Evolutionary conservation across 2,797 vertebrate species (phyloP), one percentile per base, ranked within the genome.

Genomic region (Halcyon badia): DNA sequence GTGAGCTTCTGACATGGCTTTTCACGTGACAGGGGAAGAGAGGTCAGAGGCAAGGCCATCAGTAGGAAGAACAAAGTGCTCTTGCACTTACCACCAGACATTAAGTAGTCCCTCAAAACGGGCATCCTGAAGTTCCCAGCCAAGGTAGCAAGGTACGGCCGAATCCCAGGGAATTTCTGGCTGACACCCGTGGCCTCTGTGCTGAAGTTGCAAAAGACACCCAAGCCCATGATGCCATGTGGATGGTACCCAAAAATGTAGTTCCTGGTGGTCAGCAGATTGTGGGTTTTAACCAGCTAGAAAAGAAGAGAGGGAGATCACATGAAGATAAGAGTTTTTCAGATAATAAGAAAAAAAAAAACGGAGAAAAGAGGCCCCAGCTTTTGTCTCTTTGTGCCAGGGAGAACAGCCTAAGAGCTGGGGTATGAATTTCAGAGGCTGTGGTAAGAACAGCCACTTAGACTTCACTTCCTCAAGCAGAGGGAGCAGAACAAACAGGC

Each of bases 241-340:
- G 99, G 99, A 70, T 99, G 99, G 98, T 99, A 99, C 19, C 99
- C 99, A 42, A 99, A 99, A 83, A 99, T 99, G 95, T 99, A 99
- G 98, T 99, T 99, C 93, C 99, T 98, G 95, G 97, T 99, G 87
- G 99, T 99, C 87, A 99, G 97, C 92, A 99, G 97, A 87, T 99
- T 98, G 91, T 99, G 99, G 6, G 99, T 99, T 98, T 99, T 99
- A 93, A 99, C 99, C 76, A 99, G 98, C 99, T 99, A 97, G 52
- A 64, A 87, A 91, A 82, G 90, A 76, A 97, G 69, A 87, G 51
- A 83, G 20, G 1, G 2, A 94, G 37, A 9, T 87, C n/a, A 22
- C 8, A 3, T 77, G 66, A 94, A 75, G 28, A 51, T 11, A 6
- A 6, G 7, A 0, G 7, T 57, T 83, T 83, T 70, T 37, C 44